Conservation (phyloP, 2,888 invertebrate genomes). For the Drosophila tripunctata region DNA sequence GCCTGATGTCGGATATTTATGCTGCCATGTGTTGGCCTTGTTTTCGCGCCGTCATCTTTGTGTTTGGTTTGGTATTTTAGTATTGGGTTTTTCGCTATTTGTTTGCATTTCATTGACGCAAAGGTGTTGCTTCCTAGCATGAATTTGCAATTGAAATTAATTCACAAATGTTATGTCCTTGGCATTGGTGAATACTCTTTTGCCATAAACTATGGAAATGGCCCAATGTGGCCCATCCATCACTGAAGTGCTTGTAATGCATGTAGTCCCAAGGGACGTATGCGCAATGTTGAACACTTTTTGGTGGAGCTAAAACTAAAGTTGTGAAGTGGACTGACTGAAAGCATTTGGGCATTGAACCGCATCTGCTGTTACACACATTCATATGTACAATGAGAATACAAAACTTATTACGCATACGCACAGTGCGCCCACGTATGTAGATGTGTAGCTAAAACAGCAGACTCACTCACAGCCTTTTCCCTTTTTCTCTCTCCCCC, state of each 20-base stretch:
- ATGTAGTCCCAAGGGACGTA: constrained; percentile 40
- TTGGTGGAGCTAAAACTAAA: neutral
- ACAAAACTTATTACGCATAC: constrained; percentile 39
- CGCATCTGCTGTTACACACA: constrained; percentile 9
- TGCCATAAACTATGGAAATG: neutral
- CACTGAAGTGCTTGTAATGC: constrained; percentile 31
- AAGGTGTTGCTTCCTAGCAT: constrained; percentile 52
- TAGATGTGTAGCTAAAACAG: neutral
- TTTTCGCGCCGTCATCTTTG: constrained; percentile 70
- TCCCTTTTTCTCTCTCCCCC: neutral
- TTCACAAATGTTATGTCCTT: constrained; percentile 35
- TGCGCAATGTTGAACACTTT: constrained; percentile 30
- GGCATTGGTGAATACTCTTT: constrained; percentile 7
- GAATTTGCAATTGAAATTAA: constrained; percentile 75
- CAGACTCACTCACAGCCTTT: neutral
- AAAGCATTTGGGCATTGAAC: constrained; percentile 50
- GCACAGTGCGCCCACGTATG: constrained; percentile 15
- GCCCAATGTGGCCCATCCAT: constrained; percentile 39
- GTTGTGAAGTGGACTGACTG: constrained; percentile 1
- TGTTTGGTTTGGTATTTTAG: constrained; percentile 53
- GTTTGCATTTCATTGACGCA: constrained; percentile 73
- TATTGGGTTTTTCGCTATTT: constrained; percentile 36
- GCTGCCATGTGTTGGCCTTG: constrained; percentile 71
- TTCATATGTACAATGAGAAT: constrained; percentile 3
- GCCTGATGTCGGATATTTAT: constrained; percentile 53